These are phyloP conservation scores for Caenorhabditis uteleia DNA, from an alignment of 2,888 invertebrate genomes.

Conservation along the genomic window DNA sequence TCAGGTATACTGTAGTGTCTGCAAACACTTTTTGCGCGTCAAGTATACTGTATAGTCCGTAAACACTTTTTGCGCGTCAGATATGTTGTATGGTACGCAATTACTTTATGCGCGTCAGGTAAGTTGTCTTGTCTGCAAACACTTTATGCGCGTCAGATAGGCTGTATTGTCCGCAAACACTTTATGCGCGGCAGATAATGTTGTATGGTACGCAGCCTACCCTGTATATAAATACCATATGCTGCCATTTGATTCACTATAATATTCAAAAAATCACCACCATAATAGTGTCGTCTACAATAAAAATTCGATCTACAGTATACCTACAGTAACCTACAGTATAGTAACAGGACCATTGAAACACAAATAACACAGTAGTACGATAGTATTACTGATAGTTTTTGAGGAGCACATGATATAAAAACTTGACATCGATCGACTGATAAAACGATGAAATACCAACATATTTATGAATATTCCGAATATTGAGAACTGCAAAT, in stretches of 20 bases:
- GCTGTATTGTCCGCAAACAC: no score
- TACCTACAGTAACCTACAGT: slow-evolving; percentile 7
- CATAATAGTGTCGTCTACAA: slow-evolving; percentile 15
- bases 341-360: slow-evolving; percentile 32
- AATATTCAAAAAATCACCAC: slow-evolving; percentile 18
- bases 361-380: slow-evolving; percentile 13
- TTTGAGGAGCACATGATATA: slow-evolving; percentile 34
- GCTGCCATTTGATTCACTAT: slow-evolving; percentile 22
- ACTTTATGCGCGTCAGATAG: no score
- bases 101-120: no score
- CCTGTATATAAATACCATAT: slow-evolving; percentile 28
- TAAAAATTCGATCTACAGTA: not conserved
- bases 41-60: no score
- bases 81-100: no score
- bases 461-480: not conserved
- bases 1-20: no score
- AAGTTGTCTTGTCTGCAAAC: no score
- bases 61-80: no score
- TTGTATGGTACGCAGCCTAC: no score
- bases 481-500: no score
- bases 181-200: no score
- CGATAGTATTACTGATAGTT: slow-evolving; percentile 24
- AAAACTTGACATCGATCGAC: slow-evolving; percentile 25
- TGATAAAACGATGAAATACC: slow-evolving; percentile 1
- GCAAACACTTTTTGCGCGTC: no score